Percentiles rank a stretch among this genome's conserved stretches.
phyloP scores from a whole-genome alignment of 92 coral and sea anemone genomes.

The Porites rus region DNA sequence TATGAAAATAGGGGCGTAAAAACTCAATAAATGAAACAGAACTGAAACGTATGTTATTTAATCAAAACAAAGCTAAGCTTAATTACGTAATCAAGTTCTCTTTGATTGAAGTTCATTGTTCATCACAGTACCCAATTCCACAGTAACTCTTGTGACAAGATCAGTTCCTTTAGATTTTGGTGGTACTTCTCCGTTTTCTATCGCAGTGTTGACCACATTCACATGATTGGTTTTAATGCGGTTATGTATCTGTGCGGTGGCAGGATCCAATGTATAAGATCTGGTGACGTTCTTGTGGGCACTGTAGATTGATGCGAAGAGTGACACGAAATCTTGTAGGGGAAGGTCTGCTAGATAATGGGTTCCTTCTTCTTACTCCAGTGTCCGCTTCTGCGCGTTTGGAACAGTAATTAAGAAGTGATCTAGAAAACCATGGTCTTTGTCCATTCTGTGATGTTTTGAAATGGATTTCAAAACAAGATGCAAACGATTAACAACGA shows the following conservation, averaged over 20 bases:
- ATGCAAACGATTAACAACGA: too few relatives aligned
- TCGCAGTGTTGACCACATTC: slow-evolving; percentile 4
- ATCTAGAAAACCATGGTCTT: slow-evolving; percentile 24
- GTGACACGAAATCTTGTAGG: background rate
- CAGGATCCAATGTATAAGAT: slow-evolving; percentile 1
- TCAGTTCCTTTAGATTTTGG: slow-evolving; percentile 28
- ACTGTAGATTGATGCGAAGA: background rate
- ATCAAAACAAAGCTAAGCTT: too few relatives aligned
- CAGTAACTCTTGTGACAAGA: slow-evolving; percentile 17
- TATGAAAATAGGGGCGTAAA: too few relatives aligned
- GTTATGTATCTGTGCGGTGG: background rate
- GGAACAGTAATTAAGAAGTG: slow-evolving; percentile 24
- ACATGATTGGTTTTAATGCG: slow-evolving; percentile 11
- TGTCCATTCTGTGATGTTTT: slow-evolving; percentile 2
- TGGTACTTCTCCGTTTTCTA: slow-evolving; percentile 21
- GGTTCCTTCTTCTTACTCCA: slow-evolving; percentile 14
- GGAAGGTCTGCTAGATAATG: background rate
- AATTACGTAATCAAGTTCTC: too few relatives aligned
- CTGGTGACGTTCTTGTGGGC: slow-evolving; percentile 21
- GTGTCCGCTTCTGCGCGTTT: slow-evolving; percentile 14
- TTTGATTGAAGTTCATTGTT: too few relatives aligned
- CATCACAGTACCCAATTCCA: too few relatives aligned
- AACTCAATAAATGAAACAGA: too few relatives aligned
- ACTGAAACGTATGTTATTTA: too few relatives aligned
- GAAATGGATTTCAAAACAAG: too few relatives aligned